These are phyloP conservation scores for Phyto melanocephala DNA, from an alignment of 2,888 invertebrate genomes.

Conservation along the genomic window DNA sequence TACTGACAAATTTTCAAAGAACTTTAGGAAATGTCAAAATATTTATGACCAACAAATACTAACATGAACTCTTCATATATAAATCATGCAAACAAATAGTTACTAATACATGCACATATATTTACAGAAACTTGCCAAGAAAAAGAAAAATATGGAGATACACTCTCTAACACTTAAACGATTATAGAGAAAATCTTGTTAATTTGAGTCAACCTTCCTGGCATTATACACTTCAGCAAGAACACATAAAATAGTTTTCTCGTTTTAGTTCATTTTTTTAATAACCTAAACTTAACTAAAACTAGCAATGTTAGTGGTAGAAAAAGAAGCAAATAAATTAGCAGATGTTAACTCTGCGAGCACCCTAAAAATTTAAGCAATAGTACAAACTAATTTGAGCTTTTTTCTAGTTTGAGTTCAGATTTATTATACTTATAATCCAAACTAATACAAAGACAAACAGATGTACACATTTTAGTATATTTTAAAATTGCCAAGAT, in stretches of 20 bases:
- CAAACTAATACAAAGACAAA: too few species aligned
- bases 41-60: constrained; percentile 43
- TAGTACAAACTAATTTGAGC: too few species aligned
- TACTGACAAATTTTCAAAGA: constrained; percentile 24
- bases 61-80: neutral
- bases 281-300: neutral
- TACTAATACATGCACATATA: neutral
- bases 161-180: constrained; percentile 60
- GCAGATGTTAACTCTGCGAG: too few species aligned
- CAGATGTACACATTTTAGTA: too few species aligned
- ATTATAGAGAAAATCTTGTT: constrained; percentile 72
- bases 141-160: neutral
- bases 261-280: neutral
- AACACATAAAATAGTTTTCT: constrained; percentile 22
- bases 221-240: constrained; percentile 74
- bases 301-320: neutral
- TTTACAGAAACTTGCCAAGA: neutral
- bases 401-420: too few species aligned
- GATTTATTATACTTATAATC: too few species aligned
- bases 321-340: too few species aligned
- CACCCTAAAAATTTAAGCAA: too few species aligned
- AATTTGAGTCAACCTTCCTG: constrained; percentile 76
- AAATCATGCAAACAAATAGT: neutral
- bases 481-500: too few species aligned
- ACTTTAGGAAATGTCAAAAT: constrained; percentile 42